These are phyloP conservation scores for Oncopeltus fasciatus DNA, from an alignment of 1,140 invertebrate genomes.

Conservation along the genomic window DNA sequence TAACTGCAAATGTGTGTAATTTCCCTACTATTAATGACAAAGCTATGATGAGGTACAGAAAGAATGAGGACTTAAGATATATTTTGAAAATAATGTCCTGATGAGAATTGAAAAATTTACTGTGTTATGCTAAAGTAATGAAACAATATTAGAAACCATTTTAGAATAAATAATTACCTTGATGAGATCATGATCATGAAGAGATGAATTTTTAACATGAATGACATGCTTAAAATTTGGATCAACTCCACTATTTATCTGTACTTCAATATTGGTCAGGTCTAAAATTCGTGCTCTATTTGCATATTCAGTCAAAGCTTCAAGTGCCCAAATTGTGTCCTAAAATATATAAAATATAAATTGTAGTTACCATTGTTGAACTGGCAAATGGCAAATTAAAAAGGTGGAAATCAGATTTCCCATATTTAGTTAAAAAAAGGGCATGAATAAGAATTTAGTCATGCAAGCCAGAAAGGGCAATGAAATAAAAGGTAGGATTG, in stretches of 20 bases:
- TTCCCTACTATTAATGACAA: no score
- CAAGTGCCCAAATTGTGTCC: slow-evolving; percentile 43
- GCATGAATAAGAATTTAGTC: not conserved
- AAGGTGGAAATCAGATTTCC: no score
- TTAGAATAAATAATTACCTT: no score
- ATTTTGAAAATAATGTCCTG: no score
- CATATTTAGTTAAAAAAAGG: not conserved
- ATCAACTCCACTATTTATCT: slow-evolving; percentile 32
- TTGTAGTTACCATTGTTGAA: not conserved
- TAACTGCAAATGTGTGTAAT: no score
- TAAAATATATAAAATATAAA: slow-evolving; percentile 24
- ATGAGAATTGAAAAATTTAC: no score
- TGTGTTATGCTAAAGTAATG: no score
- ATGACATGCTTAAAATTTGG: slow-evolving; percentile 24
- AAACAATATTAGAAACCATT: no score
- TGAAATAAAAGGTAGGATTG: not conserved
- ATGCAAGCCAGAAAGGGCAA: no score
- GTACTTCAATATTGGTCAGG: slow-evolving; percentile 38
- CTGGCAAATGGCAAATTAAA: no score
- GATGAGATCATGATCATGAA: not conserved
- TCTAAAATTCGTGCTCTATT: slow-evolving; percentile 40
- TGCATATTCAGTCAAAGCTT: slow-evolving; percentile 43
- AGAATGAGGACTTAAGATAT: no score
- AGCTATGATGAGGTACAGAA: no score
- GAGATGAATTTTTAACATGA: slow-evolving; percentile 24